A percentile compares a stretch with the other conserved stretches of the same genome.
These are phyloP conservation scores for Ganaspis brasiliensis DNA, from an alignment of 2,888 invertebrate species.

Conservation along the genomic window DNA sequence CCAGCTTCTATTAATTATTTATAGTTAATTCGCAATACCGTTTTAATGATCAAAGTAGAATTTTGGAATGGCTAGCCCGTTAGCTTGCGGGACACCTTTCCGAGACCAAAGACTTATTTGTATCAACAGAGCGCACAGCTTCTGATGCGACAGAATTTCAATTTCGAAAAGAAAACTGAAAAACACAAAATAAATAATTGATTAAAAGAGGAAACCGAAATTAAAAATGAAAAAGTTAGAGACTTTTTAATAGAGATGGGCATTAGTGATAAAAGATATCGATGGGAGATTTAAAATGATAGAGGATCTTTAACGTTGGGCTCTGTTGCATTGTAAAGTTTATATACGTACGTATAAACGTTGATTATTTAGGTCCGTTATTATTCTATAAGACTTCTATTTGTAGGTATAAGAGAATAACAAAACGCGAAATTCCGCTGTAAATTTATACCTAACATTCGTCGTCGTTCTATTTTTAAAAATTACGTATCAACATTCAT, in stretches of 20 bases:
- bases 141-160: not conserved
- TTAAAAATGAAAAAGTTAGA: not conserved
- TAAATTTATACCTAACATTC: conserved; percentile 1
- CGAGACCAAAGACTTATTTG: conserved; percentile 78
- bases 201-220: not conserved
- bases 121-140: conserved; percentile 69
- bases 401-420: conserved; percentile 34
- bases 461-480: conserved; percentile 25
- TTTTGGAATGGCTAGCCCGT: not conserved
- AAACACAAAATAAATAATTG: not conserved
- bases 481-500: not conserved
- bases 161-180: not conserved
- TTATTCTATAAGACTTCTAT: conserved; percentile 68
- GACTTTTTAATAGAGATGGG: conserved; percentile 36
- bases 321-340: conserved; percentile 77
- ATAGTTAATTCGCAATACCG: not conserved
- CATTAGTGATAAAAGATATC: conserved; percentile 31
- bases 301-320: conserved; percentile 64
- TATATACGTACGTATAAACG: conserved; percentile 68
- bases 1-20: conserved; percentile 51
- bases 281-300: conserved; percentile 12
- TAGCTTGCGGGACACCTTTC: conserved; percentile 74
- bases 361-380: conserved; percentile 76
- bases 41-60: conserved; percentile 16
- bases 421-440: not conserved